Conservation (phyloP, 2,113 vertebrate genomes). For the Plecotus auritus region DNA sequence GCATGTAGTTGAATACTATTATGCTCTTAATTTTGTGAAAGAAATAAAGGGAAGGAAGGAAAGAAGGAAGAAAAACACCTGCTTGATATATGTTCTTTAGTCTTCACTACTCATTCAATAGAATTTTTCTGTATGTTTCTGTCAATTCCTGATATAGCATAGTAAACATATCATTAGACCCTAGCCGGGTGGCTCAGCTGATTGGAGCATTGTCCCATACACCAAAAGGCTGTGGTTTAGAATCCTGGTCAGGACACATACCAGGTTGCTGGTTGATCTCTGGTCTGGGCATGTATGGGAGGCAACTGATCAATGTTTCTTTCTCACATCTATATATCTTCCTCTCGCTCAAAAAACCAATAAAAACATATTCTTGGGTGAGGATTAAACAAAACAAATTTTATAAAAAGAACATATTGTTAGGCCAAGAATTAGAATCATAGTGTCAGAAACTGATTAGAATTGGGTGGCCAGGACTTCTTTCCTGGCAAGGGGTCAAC, state of each 20-base stretch:
- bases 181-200: neutral
- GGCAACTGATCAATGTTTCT: neutral
- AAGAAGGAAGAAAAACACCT: neutral
- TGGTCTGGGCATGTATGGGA: neutral
- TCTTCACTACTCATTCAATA: neutral
- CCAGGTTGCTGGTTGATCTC: neutral
- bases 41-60: neutral
- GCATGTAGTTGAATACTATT: neutral
- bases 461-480: conserved; percentile 56
- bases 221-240: neutral
- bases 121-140: neutral
- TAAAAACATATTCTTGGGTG: neutral
- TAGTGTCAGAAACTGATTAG: conserved; percentile 71
- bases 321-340: neutral
- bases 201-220: neutral
- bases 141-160: neutral
- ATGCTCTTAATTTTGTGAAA: neutral
- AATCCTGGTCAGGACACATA: neutral
- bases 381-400: neutral
- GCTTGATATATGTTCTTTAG: neutral
- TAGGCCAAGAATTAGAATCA: conserved; percentile 30
- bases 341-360: neutral
- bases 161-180: neutral
- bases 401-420: neutral
- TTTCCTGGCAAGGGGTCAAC: conserved; percentile 65